These are phyloP conservation scores for Pammene aurita DNA, from an alignment of 2,888 invertebrate genomes.

Conservation along the genomic window DNA sequence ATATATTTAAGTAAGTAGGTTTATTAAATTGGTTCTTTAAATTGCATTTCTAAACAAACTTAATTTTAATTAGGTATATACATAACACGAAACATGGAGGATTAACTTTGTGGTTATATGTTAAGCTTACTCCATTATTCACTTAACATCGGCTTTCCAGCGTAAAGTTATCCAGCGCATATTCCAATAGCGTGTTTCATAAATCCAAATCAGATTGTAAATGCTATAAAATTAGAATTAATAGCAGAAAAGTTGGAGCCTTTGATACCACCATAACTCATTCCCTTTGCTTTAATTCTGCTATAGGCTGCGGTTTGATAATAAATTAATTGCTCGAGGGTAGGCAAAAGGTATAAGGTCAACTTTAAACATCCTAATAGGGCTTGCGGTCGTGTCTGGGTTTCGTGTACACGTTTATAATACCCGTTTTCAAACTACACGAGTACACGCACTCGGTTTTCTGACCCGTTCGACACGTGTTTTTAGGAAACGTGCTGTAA, in stretches of 20 bases:
- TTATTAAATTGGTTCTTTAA: too few species aligned
- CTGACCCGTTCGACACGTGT: too few species aligned
- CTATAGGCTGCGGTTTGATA: slow-evolving; percentile 8
- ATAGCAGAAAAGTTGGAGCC: slow-evolving; percentile 21
- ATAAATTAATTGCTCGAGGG: slow-evolving; percentile 20
- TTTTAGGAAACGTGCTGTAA: too few species aligned
- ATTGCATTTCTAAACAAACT: too few species aligned
- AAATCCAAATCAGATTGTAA: slow-evolving; percentile 21
- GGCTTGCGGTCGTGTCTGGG: too few species aligned
- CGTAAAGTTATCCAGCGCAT: slow-evolving; percentile 11
- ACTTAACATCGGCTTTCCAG: neutral
- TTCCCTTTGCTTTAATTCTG: slow-evolving; percentile 27
- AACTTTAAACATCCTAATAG: neutral
- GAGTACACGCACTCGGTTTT: too few species aligned
- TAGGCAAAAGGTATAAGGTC: neutral
- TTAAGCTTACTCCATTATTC: neutral
- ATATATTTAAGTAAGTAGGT: too few species aligned
- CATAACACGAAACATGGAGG: neutral
- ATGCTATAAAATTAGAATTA: slow-evolving; percentile 24
- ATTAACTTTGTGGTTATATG: neutral
- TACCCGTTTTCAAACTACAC: too few species aligned
- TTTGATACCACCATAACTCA: slow-evolving; percentile 28
- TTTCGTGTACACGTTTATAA: too few species aligned
- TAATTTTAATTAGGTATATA: neutral
- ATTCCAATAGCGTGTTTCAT: slow-evolving; percentile 22